A percentile compares a stretch with the other conserved stretches of the same genome.
Evolutionary conservation across 2,113 vertebrate genomes (phyloP).

Genomic region (Coreoperca whiteheadi): DNA sequence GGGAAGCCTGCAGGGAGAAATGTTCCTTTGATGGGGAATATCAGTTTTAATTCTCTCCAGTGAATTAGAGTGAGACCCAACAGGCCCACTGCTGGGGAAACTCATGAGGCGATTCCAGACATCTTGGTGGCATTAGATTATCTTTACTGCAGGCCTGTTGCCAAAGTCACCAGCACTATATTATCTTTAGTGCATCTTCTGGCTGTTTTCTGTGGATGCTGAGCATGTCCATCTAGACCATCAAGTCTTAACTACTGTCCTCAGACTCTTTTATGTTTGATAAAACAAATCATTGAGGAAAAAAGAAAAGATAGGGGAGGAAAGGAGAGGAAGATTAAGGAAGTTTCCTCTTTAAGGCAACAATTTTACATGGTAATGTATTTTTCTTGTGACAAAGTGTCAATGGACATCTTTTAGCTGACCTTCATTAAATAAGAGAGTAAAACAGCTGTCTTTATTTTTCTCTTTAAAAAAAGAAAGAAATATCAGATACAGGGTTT

Average conservation of each 20-base stretch:
- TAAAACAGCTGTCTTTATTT: slow-evolving; percentile 49
- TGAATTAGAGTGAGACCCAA: slow-evolving; percentile 37
- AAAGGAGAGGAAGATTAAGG: slow-evolving; percentile 11
- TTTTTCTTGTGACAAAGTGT: slow-evolving; percentile 14
- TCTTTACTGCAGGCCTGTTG: slow-evolving; percentile 56
- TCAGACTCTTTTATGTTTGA: slow-evolving; percentile 40
- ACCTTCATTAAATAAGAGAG: slow-evolving; percentile 15
- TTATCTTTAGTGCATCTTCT: slow-evolving; percentile 50
- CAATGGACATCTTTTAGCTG: slow-evolving; percentile 4
- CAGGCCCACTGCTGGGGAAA: slow-evolving; percentile 48
- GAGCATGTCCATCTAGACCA: slow-evolving; percentile 35
- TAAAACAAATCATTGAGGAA: slow-evolving; percentile 17
- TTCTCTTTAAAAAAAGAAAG: slow-evolving; percentile 2
- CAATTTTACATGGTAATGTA: slow-evolving; percentile 11
- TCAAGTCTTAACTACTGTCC: slow-evolving; percentile 30
- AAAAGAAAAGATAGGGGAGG: slow-evolving; percentile 21
- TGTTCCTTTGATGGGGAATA: slow-evolving; percentile 69
- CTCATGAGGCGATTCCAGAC: slow-evolving; percentile 64
- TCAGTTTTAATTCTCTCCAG: slow-evolving; percentile 67
- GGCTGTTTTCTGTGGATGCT: slow-evolving; percentile 44
- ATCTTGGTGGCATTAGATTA: slow-evolving; percentile 74
- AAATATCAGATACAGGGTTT: slow-evolving; percentile 43
- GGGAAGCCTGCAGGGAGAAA: slow-evolving; percentile 52
- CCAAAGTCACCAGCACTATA: slow-evolving; percentile 46
- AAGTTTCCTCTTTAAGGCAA: slow-evolving; percentile 21